Conservation (phyloP, 2,113 vertebrate genomes). For the Lasiurus cinereus region DNA sequence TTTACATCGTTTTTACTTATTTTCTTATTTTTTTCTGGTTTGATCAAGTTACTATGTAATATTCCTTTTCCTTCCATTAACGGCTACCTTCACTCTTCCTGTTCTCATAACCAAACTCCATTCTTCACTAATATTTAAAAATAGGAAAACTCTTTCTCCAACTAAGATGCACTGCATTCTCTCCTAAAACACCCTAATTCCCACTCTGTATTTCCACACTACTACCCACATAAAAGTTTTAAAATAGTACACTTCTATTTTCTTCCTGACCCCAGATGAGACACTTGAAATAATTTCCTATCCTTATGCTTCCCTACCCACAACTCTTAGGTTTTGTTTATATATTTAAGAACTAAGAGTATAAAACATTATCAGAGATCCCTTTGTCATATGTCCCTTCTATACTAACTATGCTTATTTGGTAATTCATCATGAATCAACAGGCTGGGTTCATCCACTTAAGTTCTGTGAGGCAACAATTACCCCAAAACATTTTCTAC, state of each 20-base stretch:
- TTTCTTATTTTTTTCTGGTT: not conserved
- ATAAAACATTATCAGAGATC: not conserved
- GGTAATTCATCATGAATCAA: not conserved
- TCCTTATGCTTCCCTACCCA: not conserved
- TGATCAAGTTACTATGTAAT: not conserved
- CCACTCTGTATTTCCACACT: not conserved
- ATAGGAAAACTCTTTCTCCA: not conserved
- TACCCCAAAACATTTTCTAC: not conserved
- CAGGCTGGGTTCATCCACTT: not conserved
- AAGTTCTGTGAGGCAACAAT: not conserved
- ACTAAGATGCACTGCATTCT: not conserved
- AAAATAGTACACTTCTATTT: not conserved
- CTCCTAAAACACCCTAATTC: not conserved
- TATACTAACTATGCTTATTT: not conserved
- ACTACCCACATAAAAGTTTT: not conserved
- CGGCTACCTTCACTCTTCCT: not conserved
- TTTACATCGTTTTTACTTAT: not conserved
- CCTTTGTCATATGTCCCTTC: not conserved
- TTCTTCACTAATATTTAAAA: not conserved
- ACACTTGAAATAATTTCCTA: constrained; percentile 5
- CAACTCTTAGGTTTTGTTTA: not conserved
- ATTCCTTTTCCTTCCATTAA: not conserved
- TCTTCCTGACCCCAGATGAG: not conserved
- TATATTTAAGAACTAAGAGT: not conserved
- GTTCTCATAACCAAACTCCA: not conserved